Percentiles rank a stretch among this genome's conserved stretches.
phyloP scores from a whole-genome alignment of 2,797 vertebrate species.

The Acanthurus tractus region DNA sequence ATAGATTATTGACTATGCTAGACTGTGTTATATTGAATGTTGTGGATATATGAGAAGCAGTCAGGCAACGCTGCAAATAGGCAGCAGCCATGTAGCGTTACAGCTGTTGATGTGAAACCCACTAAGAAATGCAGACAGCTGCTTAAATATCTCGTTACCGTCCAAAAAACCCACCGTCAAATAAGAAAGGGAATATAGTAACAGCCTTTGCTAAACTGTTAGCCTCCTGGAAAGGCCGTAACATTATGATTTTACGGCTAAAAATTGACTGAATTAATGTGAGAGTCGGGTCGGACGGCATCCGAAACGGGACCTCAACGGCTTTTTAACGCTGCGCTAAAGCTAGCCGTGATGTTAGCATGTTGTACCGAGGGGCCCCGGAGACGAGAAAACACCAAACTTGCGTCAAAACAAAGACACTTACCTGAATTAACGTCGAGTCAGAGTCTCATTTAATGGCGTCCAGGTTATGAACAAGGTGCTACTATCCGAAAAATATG shows the following conservation, averaged over 20 bases:
- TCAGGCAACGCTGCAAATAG: background rate
- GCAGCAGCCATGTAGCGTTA: conserved; percentile 24
- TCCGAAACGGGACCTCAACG: conserved; percentile 38
- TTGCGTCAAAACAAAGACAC: conserved; percentile 52
- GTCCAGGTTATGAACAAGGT: conserved; percentile 29
- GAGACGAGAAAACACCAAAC: conserved; percentile 11
- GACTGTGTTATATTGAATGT: background rate
- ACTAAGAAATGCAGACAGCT: conserved; percentile 34
- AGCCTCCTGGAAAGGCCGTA: fast-evolving
- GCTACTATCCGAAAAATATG: conserved; percentile 1
- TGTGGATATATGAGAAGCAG: background rate
- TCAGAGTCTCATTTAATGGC: conserved; percentile 24
- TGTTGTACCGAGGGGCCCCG: conserved; percentile 44
- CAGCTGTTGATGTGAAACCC: conserved; percentile 41
- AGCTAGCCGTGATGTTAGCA: conserved; percentile 71
- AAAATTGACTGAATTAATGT: background rate
- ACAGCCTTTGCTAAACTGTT: fast-evolving
- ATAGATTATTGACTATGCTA: fast-evolving
- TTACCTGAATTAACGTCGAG: conserved; percentile 55
- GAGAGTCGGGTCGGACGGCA: conserved; percentile 22
- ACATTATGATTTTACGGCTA: background rate
- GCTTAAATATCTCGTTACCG: background rate
- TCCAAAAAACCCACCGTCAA: background rate
- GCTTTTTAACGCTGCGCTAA: background rate
- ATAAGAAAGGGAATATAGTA: fast-evolving